These are phyloP conservation scores for Chrosomus eos DNA, from an alignment of 2,797 vertebrate genomes.

Conservation along the genomic window DNA sequence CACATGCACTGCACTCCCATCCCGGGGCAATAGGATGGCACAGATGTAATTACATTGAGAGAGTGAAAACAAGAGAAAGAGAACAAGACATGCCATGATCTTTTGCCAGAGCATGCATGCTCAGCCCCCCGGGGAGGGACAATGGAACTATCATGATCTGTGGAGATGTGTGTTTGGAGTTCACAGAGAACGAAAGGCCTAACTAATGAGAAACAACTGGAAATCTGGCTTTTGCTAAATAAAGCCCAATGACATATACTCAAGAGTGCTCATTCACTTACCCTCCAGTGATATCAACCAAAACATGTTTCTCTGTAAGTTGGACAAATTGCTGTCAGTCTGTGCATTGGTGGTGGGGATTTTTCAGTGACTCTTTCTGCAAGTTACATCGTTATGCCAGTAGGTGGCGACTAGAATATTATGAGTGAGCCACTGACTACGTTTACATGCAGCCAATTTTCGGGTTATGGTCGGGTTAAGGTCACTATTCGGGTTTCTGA, in stretches of 20 bases:
- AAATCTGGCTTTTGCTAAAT: constrained; percentile 41
- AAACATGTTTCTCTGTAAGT: constrained; percentile 27
- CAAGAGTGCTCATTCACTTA: background rate
- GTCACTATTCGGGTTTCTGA: no score
- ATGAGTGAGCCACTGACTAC: background rate
- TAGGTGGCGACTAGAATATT: background rate
- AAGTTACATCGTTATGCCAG: background rate
- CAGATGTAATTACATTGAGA: constrained; percentile 76
- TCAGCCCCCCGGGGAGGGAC: background rate
- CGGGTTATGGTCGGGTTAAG: no score
- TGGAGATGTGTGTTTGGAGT: constrained; percentile 24
- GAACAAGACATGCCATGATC: constrained; percentile 55
- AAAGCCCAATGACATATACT: constrained; percentile 42
- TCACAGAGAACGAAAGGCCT: constrained; percentile 34
- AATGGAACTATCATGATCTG: background rate
- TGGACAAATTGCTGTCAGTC: constrained; percentile 2
- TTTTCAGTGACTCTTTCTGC: background rate
- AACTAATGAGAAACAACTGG: constrained; percentile 53
- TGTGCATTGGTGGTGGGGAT: background rate
- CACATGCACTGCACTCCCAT: constrained; percentile 63
- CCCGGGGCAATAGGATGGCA: constrained; percentile 62
- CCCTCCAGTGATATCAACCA: background rate
- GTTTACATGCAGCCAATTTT: no score
- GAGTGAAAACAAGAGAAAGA: constrained; percentile 42
- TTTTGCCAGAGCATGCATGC: constrained; percentile 57